Evolutionary conservation across 1,140 invertebrate genomes (phyloP).

Genomic region (Bemisia tabaci): DNA sequence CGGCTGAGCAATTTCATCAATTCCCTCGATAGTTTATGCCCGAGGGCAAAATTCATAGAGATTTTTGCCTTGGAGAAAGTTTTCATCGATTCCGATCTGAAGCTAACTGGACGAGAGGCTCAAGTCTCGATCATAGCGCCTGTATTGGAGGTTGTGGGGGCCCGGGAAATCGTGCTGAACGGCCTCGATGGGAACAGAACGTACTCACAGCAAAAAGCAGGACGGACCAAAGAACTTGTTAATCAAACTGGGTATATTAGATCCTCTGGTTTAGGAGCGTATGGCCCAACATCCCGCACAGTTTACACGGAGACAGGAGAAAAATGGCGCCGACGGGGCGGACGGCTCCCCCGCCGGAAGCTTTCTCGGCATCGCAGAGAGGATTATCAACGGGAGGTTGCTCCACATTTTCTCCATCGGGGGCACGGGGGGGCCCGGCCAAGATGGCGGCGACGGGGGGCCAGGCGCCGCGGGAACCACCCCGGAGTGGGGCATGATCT

Average conservation of each 20-base stretch:
- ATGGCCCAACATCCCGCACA: too few relatives aligned
- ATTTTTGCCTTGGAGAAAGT: slow-evolving; percentile 5
- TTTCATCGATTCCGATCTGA: slow-evolving; percentile 7
- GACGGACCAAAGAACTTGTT: background rate
- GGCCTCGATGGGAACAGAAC: background rate
- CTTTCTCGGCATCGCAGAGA: background rate
- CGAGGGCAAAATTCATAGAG: background rate
- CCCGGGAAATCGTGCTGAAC: slow-evolving; percentile 1
- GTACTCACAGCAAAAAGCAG: background rate
- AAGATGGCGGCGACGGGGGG: background rate
- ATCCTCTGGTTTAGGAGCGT: too few relatives aligned
- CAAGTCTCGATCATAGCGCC: slow-evolving; percentile 7
- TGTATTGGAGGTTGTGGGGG: slow-evolving; percentile 5
- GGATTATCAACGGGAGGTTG: background rate
- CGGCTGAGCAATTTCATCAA: background rate
- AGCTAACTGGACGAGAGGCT: background rate
- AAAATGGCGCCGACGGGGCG: background rate
- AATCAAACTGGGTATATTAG: too few relatives aligned
- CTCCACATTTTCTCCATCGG: slow-evolving; percentile 3
- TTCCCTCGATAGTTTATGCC: background rate
- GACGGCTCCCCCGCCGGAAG: background rate
- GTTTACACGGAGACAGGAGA: too few relatives aligned
- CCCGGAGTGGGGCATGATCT: too few relatives aligned
- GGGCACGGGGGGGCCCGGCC: background rate
- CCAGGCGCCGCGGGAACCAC: background rate